These are phyloP conservation scores for Orientallactaga sibirica DNA, from an alignment of 2,797 vertebrate species.

Conservation along the genomic window DNA sequence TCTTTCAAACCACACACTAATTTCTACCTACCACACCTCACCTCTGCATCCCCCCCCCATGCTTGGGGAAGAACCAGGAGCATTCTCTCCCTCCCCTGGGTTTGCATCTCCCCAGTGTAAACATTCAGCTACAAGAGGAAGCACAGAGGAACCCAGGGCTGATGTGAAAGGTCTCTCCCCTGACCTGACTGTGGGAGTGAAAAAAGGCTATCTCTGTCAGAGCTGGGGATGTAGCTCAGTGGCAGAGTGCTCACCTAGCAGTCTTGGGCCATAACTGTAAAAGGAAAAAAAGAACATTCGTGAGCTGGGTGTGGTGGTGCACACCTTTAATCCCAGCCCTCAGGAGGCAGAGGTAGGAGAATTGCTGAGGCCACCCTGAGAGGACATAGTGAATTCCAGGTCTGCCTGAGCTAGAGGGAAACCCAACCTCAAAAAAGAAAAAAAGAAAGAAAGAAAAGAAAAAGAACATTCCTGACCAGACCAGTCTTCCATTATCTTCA, in stretches of 20 bases:
- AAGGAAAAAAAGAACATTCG: neutral
- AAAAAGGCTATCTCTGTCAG: neutral
- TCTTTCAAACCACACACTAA: neutral
- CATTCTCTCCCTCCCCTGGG: accelerated
- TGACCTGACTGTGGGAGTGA: accelerated
- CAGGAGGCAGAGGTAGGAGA: too few relatives aligned
- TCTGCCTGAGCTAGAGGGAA: too few relatives aligned
- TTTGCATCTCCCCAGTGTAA: too few relatives aligned
- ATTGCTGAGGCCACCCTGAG: too few relatives aligned
- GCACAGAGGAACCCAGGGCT: accelerated
- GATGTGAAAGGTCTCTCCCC: neutral
- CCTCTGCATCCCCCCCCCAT: neutral
- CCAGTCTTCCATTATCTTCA: neutral
- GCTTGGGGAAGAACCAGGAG: neutral
- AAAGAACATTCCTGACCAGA: neutral
- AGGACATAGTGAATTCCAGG: too few relatives aligned
- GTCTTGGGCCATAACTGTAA: neutral
- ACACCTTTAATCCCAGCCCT: too few relatives aligned
- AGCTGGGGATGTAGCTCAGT: neutral
- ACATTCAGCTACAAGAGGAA: neutral
- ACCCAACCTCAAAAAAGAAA: too few relatives aligned
- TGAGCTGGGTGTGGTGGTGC: too few relatives aligned
- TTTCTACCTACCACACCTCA: too few relatives aligned
- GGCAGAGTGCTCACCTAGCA: neutral
- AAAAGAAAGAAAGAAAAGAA: neutral